Conservation (phyloP, 2,888 invertebrate species). For the Chaetogeoica ovagalla region DNA sequence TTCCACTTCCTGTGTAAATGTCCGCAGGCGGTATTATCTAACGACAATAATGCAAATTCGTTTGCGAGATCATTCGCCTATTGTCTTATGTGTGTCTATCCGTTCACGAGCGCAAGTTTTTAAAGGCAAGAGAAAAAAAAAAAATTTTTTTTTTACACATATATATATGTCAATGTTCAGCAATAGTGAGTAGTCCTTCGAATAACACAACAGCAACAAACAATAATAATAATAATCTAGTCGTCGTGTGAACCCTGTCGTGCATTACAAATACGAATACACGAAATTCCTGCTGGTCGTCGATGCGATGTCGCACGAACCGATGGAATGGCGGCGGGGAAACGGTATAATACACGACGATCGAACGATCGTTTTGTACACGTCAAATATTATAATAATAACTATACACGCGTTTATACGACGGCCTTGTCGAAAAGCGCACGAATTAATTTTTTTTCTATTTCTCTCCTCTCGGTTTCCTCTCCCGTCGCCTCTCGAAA, state of each 20-base stretch:
- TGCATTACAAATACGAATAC: conserved; percentile 43
- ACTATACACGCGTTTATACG: too few relatives aligned
- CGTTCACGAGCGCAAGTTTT: background rate
- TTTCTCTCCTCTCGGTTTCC: too few relatives aligned
- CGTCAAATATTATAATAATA: too few relatives aligned
- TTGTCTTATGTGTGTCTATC: conserved; percentile 33
- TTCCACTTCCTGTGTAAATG: conserved; percentile 40
- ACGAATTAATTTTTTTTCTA: too few relatives aligned
- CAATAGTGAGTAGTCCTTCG: conserved; percentile 26
- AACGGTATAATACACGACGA: background rate
- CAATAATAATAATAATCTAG: conserved; percentile 11
- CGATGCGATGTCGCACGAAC: conserved; percentile 1
- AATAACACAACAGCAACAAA: background rate
- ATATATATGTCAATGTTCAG: conserved; percentile 29
- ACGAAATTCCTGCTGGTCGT: conserved; percentile 19
- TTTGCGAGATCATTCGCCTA: conserved; percentile 24
- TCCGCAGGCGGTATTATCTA: conserved; percentile 9
- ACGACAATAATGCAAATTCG: conserved; percentile 1
- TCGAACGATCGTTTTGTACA: conserved; percentile 12
- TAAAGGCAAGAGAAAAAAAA: background rate
- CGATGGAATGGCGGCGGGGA: background rate
- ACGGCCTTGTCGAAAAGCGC: too few relatives aligned
- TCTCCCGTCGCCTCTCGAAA: background rate
- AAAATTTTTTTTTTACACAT: background rate
- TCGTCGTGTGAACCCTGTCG: conserved; percentile 16